These are phyloP conservation scores for Endomychus coccineus DNA, from an alignment of 2,888 invertebrate species.

Conservation along the genomic window DNA sequence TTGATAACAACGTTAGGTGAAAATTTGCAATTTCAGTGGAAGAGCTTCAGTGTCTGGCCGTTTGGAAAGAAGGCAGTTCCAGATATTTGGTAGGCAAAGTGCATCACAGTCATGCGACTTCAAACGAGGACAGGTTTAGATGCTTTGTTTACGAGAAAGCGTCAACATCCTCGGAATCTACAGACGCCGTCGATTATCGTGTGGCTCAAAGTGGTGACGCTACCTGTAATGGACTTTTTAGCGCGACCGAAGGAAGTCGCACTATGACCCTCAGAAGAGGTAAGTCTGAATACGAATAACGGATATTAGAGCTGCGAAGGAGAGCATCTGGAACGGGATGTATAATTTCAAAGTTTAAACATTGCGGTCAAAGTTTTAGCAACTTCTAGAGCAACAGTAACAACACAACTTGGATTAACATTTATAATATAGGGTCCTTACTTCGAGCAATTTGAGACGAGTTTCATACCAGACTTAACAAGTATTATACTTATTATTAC, in stretches of 20 bases:
- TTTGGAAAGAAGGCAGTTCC: slow-evolving; percentile 91
- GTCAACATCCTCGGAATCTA: slow-evolving; percentile 40
- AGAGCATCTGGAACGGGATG: too few relatives aligned
- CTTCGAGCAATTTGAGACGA: too few relatives aligned
- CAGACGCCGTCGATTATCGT: slow-evolving; percentile 60
- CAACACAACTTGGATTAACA: too few relatives aligned
- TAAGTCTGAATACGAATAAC: too few relatives aligned
- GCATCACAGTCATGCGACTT: slow-evolving; percentile 81
- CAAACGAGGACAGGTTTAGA: slow-evolving; percentile 87
- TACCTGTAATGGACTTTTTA: slow-evolving; percentile 86
- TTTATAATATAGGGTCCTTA: too few relatives aligned
- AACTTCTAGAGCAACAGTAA: not conserved
- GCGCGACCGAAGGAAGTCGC: slow-evolving; percentile 78
- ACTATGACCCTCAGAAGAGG: slow-evolving; percentile 78
- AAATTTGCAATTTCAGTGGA: slow-evolving; percentile 72
- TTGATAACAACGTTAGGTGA: too few relatives aligned
- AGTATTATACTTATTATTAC: too few relatives aligned
- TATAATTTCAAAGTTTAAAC: not conserved
- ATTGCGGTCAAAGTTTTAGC: not conserved
- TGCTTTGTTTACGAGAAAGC: slow-evolving; percentile 93
- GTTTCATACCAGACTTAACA: too few relatives aligned
- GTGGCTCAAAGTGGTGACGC: slow-evolving; percentile 90
- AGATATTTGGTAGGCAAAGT: slow-evolving; percentile 85
- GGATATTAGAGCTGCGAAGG: too few relatives aligned
- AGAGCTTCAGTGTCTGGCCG: slow-evolving; percentile 83